These are phyloP conservation scores for Hipposideros armiger DNA, from an alignment of 2,113 vertebrate genomes.

Conservation along the genomic window DNA sequence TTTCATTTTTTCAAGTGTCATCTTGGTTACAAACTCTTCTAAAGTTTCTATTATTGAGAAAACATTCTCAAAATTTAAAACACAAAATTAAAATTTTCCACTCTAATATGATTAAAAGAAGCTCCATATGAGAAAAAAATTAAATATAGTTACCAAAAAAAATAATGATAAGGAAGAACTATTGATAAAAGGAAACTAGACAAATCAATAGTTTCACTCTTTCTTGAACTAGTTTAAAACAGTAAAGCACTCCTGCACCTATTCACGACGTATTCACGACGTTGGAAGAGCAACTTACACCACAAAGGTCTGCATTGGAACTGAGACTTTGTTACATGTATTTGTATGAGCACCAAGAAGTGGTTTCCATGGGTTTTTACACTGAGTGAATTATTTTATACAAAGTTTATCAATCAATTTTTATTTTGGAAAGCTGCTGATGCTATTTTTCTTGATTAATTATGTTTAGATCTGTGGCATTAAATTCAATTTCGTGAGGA, in stretches of 20 bases:
- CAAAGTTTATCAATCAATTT: constrained; percentile 53
- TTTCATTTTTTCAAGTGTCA: neutral
- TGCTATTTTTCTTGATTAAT: constrained; percentile 70
- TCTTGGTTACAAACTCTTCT: neutral
- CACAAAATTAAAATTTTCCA: neutral
- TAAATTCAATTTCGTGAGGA: constrained; percentile 51
- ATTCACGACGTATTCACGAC: no score
- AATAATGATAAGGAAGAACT: neutral
- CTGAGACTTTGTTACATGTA: neutral
- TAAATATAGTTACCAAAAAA: neutral
- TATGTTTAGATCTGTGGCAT: constrained; percentile 11
- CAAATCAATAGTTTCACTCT: neutral
- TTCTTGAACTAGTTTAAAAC: neutral
- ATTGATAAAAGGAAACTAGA: neutral
- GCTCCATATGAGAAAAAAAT: neutral
- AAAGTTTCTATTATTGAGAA: neutral
- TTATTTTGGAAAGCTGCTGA: constrained; percentile 74
- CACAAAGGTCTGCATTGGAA: neutral
- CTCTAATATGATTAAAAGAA: neutral
- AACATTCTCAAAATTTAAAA: constrained; percentile 18
- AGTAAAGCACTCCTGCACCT: neutral
- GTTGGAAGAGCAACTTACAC: neutral
- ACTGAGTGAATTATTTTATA: constrained; percentile 84
- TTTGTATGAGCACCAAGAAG: constrained; percentile 9
- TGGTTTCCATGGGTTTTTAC: constrained; percentile 57